These are phyloP conservation scores for Emydocephalus ijimae DNA, from an alignment of 2,113 vertebrate genomes.

Conservation along the genomic window DNA sequence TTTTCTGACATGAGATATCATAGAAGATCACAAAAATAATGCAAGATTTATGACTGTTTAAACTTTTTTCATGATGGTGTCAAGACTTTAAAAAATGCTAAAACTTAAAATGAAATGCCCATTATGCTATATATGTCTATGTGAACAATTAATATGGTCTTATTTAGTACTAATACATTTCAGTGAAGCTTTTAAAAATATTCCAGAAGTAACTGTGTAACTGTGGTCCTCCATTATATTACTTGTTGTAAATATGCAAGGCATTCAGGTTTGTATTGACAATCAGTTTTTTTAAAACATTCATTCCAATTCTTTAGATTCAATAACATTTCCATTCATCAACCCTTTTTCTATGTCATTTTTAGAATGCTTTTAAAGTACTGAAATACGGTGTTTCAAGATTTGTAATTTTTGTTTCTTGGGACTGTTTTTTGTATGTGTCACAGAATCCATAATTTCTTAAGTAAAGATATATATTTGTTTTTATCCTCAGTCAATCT, in stretches of 20 bases:
- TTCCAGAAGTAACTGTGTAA: background rate
- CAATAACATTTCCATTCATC: background rate
- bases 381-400: constrained; percentile 29
- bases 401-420: constrained; percentile 1
- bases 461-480: constrained; percentile 45
- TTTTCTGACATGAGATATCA: background rate
- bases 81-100: background rate
- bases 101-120: background rate
- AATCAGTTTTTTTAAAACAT: background rate
- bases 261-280: background rate
- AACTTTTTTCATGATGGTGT: background rate
- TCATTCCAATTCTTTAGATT: background rate
- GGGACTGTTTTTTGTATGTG: background rate
- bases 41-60: background rate
- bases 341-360: background rate
- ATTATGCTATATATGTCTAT: background rate
- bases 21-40: background rate
- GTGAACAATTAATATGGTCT: background rate
- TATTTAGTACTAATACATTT: background rate
- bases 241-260: background rate
- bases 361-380: background rate
- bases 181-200: background rate
- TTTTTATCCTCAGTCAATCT: constrained; percentile 56
- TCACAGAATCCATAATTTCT: constrained; percentile 37
- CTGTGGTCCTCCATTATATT: background rate